Base-by-base conservation (phyloP, 2,797 vertebrate species). In the Peromyscus nudipes region DNA sequence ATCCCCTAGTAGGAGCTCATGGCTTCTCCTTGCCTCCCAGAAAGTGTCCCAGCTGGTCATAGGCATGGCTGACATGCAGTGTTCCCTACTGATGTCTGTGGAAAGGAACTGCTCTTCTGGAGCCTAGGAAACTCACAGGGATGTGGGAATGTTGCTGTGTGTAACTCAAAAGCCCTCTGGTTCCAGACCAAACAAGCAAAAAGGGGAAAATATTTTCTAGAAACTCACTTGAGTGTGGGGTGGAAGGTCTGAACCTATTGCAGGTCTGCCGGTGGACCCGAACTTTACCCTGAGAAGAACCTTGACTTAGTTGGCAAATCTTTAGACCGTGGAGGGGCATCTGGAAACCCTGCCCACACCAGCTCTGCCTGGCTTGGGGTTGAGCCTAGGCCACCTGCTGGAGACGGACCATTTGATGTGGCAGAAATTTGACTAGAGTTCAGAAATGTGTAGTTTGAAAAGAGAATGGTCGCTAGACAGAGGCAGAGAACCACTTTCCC, bases 381-480 rank as follows among this genome's bases (percentile, higher is more conserved):
- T 34, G 57, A 71, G 31, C 10, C 1, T 1, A 43, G 71, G 19
- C 57, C 40, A 55, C 46, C 91, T 96, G 77, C 52, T 57, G 23
- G 31, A n/a, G 40, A 46, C 0, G 1, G 29, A 91, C 40, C n/a
- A 10, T 71, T 80, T n/a, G 64, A 21, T 43, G 55, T 65, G 83
- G 80, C 88, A 95, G 96, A 93, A 95, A 79, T 60, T 43, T 25
- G 65, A 84, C 85, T 52, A 0, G 12, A 69, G 62, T 86, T 75
- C 31, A 81, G 60, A 52, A 31, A 6, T 23, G 21, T 87, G 46
- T 29, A 1, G 52, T 82, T 89, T 96, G 95, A n/a, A 92, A 46
- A 73, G 82, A 52, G 19, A 37, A 37, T 9, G n/a, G 31, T 87
- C 80, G 55, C 14, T 19, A 82, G 81, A 25, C 37, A 6, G 27